phyloP scores from a whole-genome alignment of 1,140 invertebrate genomes.

The Camponotus floridanus region DNA sequence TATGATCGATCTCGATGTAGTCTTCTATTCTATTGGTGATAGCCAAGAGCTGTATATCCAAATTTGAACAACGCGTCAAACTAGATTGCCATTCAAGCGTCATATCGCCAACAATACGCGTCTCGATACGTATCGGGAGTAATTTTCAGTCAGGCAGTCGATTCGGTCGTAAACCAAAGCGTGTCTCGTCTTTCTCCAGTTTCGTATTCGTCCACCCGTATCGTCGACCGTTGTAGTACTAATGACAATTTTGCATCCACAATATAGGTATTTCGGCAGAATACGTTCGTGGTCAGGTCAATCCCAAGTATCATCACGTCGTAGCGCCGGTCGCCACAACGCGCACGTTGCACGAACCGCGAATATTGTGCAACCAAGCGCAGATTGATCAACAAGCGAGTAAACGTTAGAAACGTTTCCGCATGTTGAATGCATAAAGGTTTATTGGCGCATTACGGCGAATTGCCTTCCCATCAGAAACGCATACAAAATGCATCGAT shows the following conservation, averaged over 20 bases:
- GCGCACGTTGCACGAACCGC: constrained; percentile 54
- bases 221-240: not conserved
- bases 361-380: constrained; percentile 58
- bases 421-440: constrained; percentile 20
- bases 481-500: constrained; percentile 14
- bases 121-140: constrained; percentile 39
- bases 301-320: constrained; percentile 47
- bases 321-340: constrained; percentile 40
- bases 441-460: constrained; percentile 50
- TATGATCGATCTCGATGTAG: constrained; percentile 28
- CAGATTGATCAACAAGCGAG: constrained; percentile 30
- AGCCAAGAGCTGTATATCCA: not conserved
- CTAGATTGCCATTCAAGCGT: constrained; percentile 47
- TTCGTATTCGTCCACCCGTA: not conserved
- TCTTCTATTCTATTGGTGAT: not conserved
- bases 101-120: constrained; percentile 38
- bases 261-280: constrained; percentile 18
- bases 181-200: constrained; percentile 24
- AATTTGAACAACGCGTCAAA: constrained; percentile 42
- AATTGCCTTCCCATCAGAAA: not conserved
- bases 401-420: constrained; percentile 61
- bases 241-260: constrained; percentile 47
- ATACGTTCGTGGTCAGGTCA: constrained; percentile 42
- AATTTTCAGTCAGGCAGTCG: constrained; percentile 26
- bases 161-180: not conserved